Conservation (phyloP, 2,113 vertebrate genomes). For the Tupaia chinensis region DNA sequence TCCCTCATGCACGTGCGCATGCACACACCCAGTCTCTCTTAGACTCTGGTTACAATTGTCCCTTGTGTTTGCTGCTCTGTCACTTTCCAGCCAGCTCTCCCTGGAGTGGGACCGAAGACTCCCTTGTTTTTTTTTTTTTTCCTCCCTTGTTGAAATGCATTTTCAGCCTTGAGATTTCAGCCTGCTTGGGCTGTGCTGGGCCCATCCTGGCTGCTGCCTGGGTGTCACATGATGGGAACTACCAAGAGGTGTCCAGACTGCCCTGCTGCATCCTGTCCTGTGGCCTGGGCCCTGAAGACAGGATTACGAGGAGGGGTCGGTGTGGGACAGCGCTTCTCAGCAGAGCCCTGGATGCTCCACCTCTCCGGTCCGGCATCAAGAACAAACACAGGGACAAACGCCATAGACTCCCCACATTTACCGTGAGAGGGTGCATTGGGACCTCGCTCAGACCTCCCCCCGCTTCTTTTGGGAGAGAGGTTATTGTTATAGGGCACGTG, state of each 20-base stretch:
- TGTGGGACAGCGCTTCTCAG: fast-evolving
- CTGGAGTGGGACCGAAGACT: background rate
- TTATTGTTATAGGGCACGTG: no score
- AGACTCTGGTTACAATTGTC: background rate
- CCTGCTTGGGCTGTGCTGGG: background rate
- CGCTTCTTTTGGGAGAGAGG: no score
- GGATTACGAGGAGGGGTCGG: background rate
- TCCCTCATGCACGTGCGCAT: no score
- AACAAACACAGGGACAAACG: background rate
- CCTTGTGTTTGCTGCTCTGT: background rate
- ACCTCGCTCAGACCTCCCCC: background rate
- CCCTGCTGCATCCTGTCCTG: background rate
- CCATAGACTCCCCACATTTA: background rate
- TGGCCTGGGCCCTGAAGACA: background rate
- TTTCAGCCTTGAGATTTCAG: background rate
- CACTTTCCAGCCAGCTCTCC: background rate
- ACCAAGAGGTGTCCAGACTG: background rate
- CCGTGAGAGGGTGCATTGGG: background rate
- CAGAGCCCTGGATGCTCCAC: background rate
- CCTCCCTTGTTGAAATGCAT: background rate
- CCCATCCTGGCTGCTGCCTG: background rate
- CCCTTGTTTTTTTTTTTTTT: no score
- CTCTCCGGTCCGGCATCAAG: background rate
- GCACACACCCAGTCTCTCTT: background rate
- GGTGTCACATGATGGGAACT: background rate